Percentiles rank a stretch among this genome's conserved stretches.
phyloP scores from a whole-genome alignment of 2,888 invertebrate species.

The Volucella inflata region DNA sequence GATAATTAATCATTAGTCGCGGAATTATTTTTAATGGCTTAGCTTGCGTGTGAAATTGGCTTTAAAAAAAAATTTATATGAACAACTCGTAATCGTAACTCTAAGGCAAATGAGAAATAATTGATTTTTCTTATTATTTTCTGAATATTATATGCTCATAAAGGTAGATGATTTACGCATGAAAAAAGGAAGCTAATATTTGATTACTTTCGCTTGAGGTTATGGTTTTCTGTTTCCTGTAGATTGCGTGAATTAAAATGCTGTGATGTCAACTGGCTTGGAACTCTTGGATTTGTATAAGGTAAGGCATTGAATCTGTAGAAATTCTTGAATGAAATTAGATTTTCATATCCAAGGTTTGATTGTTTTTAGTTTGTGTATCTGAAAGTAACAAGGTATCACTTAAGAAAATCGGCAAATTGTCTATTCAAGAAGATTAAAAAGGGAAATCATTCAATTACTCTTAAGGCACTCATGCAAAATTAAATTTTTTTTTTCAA shows the following conservation, averaged over 20 bases:
- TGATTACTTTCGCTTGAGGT: slow-evolving; percentile 9
- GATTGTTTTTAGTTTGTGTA: too few species aligned
- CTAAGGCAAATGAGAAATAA: slow-evolving; percentile 15
- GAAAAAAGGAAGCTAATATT: slow-evolving; percentile 6
- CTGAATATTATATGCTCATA: neutral
- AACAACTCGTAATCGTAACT: slow-evolving; percentile 12
- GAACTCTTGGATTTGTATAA: neutral
- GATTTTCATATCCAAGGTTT: too few species aligned
- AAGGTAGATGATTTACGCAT: slow-evolving; percentile 1
- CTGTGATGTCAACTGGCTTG: neutral
- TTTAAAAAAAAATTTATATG: neutral
- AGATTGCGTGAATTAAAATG: slow-evolving; percentile 30
- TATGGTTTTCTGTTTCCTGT: slow-evolving; percentile 28
- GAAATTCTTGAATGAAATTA: too few species aligned
- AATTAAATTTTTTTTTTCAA: too few species aligned
- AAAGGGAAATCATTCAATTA: too few species aligned
- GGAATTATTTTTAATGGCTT: slow-evolving; percentile 28
- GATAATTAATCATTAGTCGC: slow-evolving; percentile 28
- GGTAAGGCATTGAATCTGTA: too few species aligned
- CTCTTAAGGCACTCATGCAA: too few species aligned
- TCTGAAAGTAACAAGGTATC: too few species aligned
- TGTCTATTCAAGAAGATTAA: too few species aligned
- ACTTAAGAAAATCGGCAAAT: too few species aligned
- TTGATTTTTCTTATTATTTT: slow-evolving; percentile 14
- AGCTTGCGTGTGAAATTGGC: slow-evolving; percentile 25